These are phyloP conservation scores for Hypercompe scribonia DNA, from an alignment of 2,888 invertebrate genomes.

Conservation along the genomic window DNA sequence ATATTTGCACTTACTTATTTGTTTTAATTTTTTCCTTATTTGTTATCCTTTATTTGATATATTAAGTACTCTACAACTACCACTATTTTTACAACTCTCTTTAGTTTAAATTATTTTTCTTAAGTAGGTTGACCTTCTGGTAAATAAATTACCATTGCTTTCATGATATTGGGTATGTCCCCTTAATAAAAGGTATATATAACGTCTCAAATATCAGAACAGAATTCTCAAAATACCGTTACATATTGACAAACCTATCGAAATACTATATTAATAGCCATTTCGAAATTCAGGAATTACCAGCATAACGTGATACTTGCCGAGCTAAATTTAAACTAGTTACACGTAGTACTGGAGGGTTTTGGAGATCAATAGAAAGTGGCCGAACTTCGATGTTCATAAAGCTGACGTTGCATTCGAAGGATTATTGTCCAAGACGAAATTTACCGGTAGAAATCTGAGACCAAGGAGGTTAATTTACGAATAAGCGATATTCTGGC, in stretches of 20 bases:
- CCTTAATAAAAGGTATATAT: constrained; percentile 38
- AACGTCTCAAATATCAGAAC: constrained; percentile 31
- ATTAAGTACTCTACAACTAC: too few relatives aligned
- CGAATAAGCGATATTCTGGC: constrained; percentile 62
- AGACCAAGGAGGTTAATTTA: constrained; percentile 67
- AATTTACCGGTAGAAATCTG: constrained; percentile 67
- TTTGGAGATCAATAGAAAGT: constrained; percentile 40
- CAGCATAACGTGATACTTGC: constrained; percentile 47
- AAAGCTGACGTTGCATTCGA: constrained; percentile 70
- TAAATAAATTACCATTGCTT: constrained; percentile 5
- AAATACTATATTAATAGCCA: constrained; percentile 72
- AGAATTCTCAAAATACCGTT: constrained; percentile 58
- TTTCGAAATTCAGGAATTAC: constrained; percentile 57
- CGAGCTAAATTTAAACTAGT: constrained; percentile 17
- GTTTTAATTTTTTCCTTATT: too few relatives aligned
- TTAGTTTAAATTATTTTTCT: too few relatives aligned
- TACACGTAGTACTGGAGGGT: constrained; percentile 13
- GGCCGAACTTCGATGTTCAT: constrained; percentile 53
- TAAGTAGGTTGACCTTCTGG: too few relatives aligned
- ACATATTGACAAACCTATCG: constrained; percentile 64
- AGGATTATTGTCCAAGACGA: constrained; percentile 69
- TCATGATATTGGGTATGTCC: constrained; percentile 23
- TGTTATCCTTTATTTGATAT: too few relatives aligned
- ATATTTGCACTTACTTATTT: too few relatives aligned
- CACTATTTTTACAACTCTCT: too few relatives aligned